A percentile compares a stretch with the other conserved stretches of the same genome.
These are phyloP conservation scores for Harpagifer antarcticus DNA, from an alignment of 2,797 vertebrate genomes.

Conservation along the genomic window DNA sequence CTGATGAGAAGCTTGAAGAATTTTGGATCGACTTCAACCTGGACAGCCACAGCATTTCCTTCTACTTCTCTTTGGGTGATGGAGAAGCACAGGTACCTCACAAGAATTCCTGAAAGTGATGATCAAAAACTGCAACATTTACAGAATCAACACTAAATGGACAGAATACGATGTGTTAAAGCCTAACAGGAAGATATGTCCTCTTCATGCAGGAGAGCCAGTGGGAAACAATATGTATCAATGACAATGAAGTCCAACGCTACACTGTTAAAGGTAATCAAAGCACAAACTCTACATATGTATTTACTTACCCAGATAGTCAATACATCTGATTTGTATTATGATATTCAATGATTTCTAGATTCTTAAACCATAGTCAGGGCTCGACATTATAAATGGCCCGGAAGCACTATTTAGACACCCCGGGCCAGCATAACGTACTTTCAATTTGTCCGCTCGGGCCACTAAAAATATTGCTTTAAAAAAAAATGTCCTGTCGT, in stretches of 20 bases:
- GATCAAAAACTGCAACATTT: neutral
- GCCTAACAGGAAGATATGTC: constrained; percentile 3
- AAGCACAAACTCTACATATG: neutral
- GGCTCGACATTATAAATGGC: too few species aligned
- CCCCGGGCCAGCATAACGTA: too few species aligned
- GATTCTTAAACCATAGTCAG: neutral
- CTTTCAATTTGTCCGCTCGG: too few species aligned
- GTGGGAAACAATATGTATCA: constrained; percentile 93
- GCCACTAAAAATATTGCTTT: too few species aligned
- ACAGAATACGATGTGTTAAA: neutral
- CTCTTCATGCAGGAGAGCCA: constrained; percentile 83
- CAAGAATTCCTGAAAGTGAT: neutral
- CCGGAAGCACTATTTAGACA: too few species aligned
- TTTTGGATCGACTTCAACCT: constrained; percentile 98
- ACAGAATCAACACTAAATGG: neutral
- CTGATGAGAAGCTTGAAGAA: constrained; percentile 94
- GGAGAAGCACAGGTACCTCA: constrained; percentile 78
- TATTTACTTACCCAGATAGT: neutral
- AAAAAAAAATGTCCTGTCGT: too few species aligned
- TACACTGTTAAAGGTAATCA: constrained; percentile 91
- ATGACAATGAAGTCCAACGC: constrained; percentile 88
- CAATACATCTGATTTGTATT: neutral
- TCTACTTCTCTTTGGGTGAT: constrained; percentile 90
- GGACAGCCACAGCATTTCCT: constrained; percentile 92
- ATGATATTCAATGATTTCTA: neutral